Evolutionary conservation across 2,888 invertebrate species (phyloP), one percentile per base, ranked within the genome.

Genomic region (Hypomecis atomaria): DNA sequence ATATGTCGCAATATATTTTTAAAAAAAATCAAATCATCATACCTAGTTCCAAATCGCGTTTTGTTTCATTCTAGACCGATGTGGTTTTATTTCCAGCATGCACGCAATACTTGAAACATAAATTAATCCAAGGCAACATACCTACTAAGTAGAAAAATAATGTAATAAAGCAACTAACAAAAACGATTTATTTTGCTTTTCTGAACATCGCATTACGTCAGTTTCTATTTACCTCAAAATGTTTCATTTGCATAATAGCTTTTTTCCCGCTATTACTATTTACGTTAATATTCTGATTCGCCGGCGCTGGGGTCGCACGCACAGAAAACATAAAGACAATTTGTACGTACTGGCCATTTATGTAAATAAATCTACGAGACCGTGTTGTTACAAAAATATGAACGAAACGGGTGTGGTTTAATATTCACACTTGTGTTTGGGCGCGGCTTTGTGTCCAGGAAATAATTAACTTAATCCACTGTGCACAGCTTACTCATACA

Each of bases 241-340:
- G 88, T 89, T 92, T 90, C 87, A 92, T 92, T 92, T 91, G 90
- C 92, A 92, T 92, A 92, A 92, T 91, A 88, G 90, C 90, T 89
- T 91, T 92, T 89, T 91, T 90, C 84, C 90, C 80, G 86, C 85
- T 87, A 87, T 89, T 87, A 89, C 88, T 90, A 90, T 89, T 92
- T 90, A 88, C 84, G 86, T 90, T 90, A 92, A 92, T 91, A 90
- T 92, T 91, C 86, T 88, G 89, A 91, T 90, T 91, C 86, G 89
- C 84, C 82, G 78, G 83, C 81, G 82, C 83, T 79, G 84, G 89
- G 90, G 87, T 86, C 88, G 89, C 92, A 92, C 92, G 91, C 92
- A 92, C 91, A 86, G 83, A 88, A 86, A 89, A 89, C 90, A 88
- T 91, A 88, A 90, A 92, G 90, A 91, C 89, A 90, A 91, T 90